Conservation (phyloP, 2,113 vertebrate genomes). For the Chlorodrepanis virens region DNA sequence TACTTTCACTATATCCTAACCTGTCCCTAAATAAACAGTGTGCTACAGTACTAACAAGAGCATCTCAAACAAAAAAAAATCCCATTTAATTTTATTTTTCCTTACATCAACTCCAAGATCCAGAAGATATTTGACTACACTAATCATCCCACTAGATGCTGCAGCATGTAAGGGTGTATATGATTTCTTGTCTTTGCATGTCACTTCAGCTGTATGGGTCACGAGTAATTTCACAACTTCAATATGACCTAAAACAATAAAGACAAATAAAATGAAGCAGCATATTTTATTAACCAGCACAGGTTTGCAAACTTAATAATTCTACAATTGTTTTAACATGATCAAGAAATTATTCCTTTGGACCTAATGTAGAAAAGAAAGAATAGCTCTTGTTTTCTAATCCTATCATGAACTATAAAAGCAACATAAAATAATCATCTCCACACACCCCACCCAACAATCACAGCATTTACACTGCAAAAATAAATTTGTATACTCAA, state of each 20-base stretch:
- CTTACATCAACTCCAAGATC: slow-evolving; percentile 96
- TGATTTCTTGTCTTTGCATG: slow-evolving; percentile 96
- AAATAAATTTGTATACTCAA: neutral
- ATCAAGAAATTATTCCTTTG: neutral
- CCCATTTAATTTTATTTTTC: neutral
- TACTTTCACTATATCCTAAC: neutral
- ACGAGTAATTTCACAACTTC: slow-evolving; percentile 96
- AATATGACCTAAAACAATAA: slow-evolving; percentile 85
- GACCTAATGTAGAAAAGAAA: neutral
- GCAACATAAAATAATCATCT: neutral
- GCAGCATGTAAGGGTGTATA: slow-evolving; percentile 96
- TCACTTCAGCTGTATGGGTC: slow-evolving; percentile 92
- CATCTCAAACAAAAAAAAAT: neutral
- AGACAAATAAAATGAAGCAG: neutral
- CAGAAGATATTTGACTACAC: slow-evolving; percentile 94
- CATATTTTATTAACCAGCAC: neutral
- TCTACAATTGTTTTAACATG: neutral
- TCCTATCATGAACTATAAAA: neutral
- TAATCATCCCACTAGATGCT: slow-evolving; percentile 96
- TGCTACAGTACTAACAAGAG: neutral
- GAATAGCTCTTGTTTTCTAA: neutral
- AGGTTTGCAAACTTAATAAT: neutral
- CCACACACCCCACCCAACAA: neutral
- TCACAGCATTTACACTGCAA: neutral
- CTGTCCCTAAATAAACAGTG: neutral